phyloP scores from a whole-genome alignment of 2,797 vertebrate genomes.

The Columba guinea region DNA sequence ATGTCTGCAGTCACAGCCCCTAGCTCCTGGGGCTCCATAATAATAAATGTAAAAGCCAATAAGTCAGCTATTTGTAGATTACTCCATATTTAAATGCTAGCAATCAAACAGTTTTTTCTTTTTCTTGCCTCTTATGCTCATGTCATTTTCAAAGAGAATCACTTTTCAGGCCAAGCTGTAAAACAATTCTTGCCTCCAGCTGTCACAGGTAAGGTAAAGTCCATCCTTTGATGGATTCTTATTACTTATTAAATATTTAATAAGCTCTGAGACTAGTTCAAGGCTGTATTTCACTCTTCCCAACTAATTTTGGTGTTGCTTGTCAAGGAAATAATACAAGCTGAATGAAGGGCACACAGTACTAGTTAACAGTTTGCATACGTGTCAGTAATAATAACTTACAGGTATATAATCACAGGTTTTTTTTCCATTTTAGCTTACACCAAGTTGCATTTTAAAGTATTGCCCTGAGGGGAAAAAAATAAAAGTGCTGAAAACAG shows the following conservation, averaged over 20 bases:
- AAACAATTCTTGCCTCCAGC: constrained; percentile 66
- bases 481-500: constrained; percentile 33
- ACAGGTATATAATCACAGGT: constrained; percentile 27
- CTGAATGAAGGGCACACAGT: constrained; percentile 28
- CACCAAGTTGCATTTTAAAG: constrained; percentile 57
- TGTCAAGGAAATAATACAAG: constrained; percentile 61
- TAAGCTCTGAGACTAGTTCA: constrained; percentile 63
- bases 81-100: constrained; percentile 61
- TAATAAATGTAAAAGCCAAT: constrained; percentile 50
- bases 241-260: constrained; percentile 77
- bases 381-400: constrained; percentile 65
- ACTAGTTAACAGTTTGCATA: constrained; percentile 67
- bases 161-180: constrained; percentile 47
- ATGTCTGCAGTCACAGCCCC: constrained; percentile 3
- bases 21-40: constrained; percentile 24
- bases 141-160: constrained; percentile 36
- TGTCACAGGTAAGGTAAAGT: constrained; percentile 58
- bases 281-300: constrained; percentile 61
- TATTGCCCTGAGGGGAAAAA: constrained; percentile 28
- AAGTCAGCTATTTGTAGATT: constrained; percentile 56
- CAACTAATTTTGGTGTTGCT: constrained; percentile 58
- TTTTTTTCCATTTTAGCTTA: constrained; percentile 48
- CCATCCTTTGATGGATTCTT: constrained; percentile 69
- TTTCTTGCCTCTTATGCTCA: constrained; percentile 10
- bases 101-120: constrained; percentile 34